Evolutionary conservation across 2,797 vertebrate species (phyloP), one percentile per base, ranked within the genome.

Genomic region (Ceyx erithaca): DNA sequence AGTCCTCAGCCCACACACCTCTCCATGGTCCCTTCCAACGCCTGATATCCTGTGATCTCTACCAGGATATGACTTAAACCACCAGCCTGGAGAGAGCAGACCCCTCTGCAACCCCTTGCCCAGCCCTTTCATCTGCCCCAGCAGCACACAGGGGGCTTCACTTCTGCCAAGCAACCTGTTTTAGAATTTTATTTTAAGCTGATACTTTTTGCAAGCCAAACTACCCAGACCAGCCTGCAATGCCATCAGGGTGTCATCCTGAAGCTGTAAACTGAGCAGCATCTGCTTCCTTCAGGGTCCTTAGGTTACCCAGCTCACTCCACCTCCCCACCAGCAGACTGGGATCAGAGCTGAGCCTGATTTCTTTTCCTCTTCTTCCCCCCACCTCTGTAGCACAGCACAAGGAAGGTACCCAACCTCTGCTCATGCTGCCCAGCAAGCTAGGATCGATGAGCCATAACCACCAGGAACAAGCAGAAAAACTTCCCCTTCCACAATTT

Each of bases 81-180:
- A 9, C 31, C 40, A 57, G 52, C 19, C 25, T 13, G 16, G 33
- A 25, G 28, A 17, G 8, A 30, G 7, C 57, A 80, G 68, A 23
- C 21, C 26, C 37, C 22, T 31, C 41, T 28, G 76, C 55, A 88
- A 30, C 43, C 49, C 57, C 25, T 48, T 12, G 12, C 61, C 31
- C 79, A 55, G 40, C 46, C 14, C 43, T 28, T 22, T 73, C 57
- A 4, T 14, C 55, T 31, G 46, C 75, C 64, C 62, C 84, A 26
- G 51, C 18, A 20, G 22, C 40, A 40, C 25, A 18, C 2, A 0
- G 4, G 4, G 51, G 13, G 3, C 41, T 64, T 28, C 30, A 2
- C 31, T 69, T 55, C 78, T 71, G 70, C 69, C 61, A 70, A 30
- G 57, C 12, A 73, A 45, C 12, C 21, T 41, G 6, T 18, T 25